Evolutionary conservation across 2,797 vertebrate genomes (phyloP), one percentile per base, ranked within the genome.

Genomic region (Anguilla obscura): DNA sequence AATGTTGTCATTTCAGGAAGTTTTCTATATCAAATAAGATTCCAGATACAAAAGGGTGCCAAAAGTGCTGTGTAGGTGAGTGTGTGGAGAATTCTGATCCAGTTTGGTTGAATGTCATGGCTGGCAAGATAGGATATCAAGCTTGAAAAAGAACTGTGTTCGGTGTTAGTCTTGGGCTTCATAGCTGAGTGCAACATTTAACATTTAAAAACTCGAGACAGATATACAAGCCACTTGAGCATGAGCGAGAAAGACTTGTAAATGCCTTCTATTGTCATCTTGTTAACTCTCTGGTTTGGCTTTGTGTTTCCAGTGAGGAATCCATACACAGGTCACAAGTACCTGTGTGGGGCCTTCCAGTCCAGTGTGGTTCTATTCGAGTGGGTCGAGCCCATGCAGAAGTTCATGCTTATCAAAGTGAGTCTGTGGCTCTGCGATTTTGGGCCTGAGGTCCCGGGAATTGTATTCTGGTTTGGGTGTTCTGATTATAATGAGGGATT

Each of bases 361-460:
- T 96, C 97, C 58, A 97, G 97, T 90, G 96, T 98, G 90, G 94
- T 97, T 89, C 94, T 98, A 14, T 93, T 98, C 91, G 97, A 98
- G 91, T 98, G 97, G 97, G 97, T 98, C 90, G 97, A 98, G 91
- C 95, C 96, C 88, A 97, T 98, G 97, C 97, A 98, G 95, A 98
- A 97, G 92, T 98, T 98, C 90, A 98, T 98, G 97, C 94, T 97
- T 92, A 97, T 98, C 92, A 98, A 98, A 97, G 97, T 98, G 95
- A 91, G 90, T 82, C 45, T n/a, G 36, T 80, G 79, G 40, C 4
- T 21, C 12, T 5, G 74, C 74, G 6, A 21, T 79, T 50, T 16
- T 16, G 74, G 74, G 30, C 8, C 69, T 36, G 69, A 80, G 36
- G n/a, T 82, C 14, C 8, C 3, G 33, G 30, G 10, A 14, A 14